Conservation (phyloP, 2,888 invertebrate genomes). For the Euplagia quadripunctaria region DNA sequence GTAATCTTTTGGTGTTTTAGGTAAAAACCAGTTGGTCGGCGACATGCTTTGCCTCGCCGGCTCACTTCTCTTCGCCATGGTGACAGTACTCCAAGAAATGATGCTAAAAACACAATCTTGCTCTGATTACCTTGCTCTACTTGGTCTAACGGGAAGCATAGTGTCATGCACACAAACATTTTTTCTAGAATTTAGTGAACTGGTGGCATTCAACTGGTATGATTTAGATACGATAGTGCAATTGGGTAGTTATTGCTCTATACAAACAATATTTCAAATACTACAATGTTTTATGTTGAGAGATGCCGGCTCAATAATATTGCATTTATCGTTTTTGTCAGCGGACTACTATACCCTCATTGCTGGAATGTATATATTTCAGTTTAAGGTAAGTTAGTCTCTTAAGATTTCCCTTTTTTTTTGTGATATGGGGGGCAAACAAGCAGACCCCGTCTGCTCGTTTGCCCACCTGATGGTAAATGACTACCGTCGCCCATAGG, state of each 20-base stretch:
- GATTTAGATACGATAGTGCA: slow-evolving; percentile 89
- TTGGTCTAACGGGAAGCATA: slow-evolving; percentile 93
- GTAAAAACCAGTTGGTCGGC: slow-evolving; percentile 92
- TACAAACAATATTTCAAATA: slow-evolving; percentile 92
- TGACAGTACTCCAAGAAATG: slow-evolving; percentile 94
- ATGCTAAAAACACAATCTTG: slow-evolving; percentile 92
- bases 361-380: slow-evolving; percentile 92
- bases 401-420: background rate
- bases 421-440: no score
- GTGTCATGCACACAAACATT: slow-evolving; percentile 93
- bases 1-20: slow-evolving; percentile 77
- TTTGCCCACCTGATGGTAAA: no score
- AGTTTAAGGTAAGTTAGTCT: slow-evolving; percentile 89
- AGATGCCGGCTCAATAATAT: slow-evolving; percentile 93
- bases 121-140: slow-evolving; percentile 93
- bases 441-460: no score
- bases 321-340: slow-evolving; percentile 93
- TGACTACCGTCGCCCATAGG: no score
- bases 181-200: slow-evolving; percentile 90
- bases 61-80: slow-evolving; percentile 92
- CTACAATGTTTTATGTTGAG: slow-evolving; percentile 92
- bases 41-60: slow-evolving; percentile 94
- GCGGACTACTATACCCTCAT: slow-evolving; percentile 95
- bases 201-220: slow-evolving; percentile 90
- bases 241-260: slow-evolving; percentile 89